Base-by-base conservation (phyloP, 2,113 vertebrate genomes). In the Calypte anna region DNA sequence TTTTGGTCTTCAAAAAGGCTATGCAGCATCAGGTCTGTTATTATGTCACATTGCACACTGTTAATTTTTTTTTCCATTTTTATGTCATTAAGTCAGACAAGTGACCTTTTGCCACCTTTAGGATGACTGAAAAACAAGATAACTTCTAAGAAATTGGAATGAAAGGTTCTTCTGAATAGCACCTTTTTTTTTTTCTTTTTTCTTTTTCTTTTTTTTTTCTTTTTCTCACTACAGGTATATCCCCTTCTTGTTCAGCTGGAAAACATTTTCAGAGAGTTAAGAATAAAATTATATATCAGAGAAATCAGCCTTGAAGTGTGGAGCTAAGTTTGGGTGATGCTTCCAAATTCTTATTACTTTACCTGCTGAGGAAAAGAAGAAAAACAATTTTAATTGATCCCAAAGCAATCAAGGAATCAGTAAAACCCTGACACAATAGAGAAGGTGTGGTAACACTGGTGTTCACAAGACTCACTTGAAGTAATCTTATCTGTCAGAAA, bases 361-460 rank as follows among this genome's bases (percentile, higher is more conserved):
- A 61, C 7, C 12, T 84, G 14, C 5, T 16, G 23, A 61, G 18
- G 16, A 24, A 88, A 84, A 67, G 27, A 92, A 63, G 7, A 1
- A 70, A 76, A 91, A 33, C 13, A 73, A 69, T 81, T 83, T 91
- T 86, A 88, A 84, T 91, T 78, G 57, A 92, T 82, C 54, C 83
- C 72, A 61, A 86, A 54, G 7, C 18, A 91, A 44, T 81, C 44
- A 88, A 91, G 27, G 18, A 31, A 83, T 88, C 44, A 59, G 24
- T 92, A 55, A 81, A 78, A 11, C 13, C 50, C 38, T 6, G 44
- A 38, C 14, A 70, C 22, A 59, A 24, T 4, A 78, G 23, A 66
- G 28, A 72, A 72, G 9, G 12, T 64, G 12, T 7, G 53, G 22
- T 31, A 84, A 82, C 10, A 38, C 7, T 38, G 14, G 12, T 78